Conservation (phyloP, 2,888 invertebrate genomes). For the Micoletzkya japonica region DNA sequence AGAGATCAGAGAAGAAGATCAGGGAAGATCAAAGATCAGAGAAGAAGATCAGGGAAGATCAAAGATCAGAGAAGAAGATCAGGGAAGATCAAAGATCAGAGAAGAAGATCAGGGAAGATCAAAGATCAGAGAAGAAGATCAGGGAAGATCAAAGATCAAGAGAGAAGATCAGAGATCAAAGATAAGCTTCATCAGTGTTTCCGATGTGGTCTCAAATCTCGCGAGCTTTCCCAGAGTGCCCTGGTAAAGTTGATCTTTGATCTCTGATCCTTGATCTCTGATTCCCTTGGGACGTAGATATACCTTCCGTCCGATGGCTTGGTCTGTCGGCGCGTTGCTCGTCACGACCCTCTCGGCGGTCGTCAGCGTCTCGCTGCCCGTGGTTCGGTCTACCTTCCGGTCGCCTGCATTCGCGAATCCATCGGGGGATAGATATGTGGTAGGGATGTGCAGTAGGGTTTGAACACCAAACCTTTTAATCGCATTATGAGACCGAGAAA, state of each 20-base stretch:
- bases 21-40: neutral
- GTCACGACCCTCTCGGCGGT: neutral
- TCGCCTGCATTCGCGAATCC: neutral
- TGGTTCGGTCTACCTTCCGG: neutral
- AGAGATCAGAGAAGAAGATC: constrained; percentile 1
- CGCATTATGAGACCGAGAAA: too few relatives aligned
- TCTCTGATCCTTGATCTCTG: too few relatives aligned
- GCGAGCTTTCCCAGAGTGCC: too few relatives aligned
- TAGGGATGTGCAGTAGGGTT: too few relatives aligned
- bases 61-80: neutral
- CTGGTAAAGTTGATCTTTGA: too few relatives aligned
- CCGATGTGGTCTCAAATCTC: too few relatives aligned
- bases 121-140: neutral
- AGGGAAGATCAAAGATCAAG: neutral
- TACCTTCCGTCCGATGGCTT: constrained; percentile 5
- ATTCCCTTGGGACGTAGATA: too few relatives aligned
- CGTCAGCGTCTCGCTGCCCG: constrained; percentile 10
- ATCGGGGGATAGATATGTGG: too few relatives aligned
- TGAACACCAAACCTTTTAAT: too few relatives aligned
- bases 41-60: too few relatives aligned
- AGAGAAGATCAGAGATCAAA: neutral
- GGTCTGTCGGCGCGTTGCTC: neutral
- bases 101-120: too few relatives aligned
- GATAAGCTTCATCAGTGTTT: neutral
- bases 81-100: too few relatives aligned